phyloP scores from a whole-genome alignment of 35 echinoderm and acorn worm species.

The Chiridota heheva region DNA sequence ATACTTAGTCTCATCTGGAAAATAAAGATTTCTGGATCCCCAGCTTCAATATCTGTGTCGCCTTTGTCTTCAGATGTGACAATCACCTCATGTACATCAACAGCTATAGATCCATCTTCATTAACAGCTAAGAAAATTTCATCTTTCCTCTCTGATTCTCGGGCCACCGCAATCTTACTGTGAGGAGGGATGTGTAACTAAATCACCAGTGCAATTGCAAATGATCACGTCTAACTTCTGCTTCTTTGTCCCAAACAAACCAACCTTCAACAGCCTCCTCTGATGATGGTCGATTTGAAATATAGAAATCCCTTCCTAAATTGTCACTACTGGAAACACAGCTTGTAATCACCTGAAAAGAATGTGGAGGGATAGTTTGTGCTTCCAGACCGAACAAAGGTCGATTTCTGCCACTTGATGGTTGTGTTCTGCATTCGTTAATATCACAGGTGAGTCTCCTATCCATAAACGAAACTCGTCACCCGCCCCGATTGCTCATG shows the following conservation, averaged over 20 bases:
- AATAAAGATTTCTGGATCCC: neutral
- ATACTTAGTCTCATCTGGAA: constrained; percentile 2
- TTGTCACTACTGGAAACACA: neutral
- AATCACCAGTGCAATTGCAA: neutral
- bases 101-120: neutral
- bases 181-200: constrained; percentile 10
- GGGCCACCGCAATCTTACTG: neutral
- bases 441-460: neutral
- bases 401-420: too few species aligned
- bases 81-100: neutral
- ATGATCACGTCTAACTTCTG: neutral
- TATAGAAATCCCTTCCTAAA: neutral
- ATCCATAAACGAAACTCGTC: neutral
- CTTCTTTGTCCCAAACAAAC: neutral
- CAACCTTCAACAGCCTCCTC: neutral
- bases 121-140: neutral
- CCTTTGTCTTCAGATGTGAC: too few species aligned
- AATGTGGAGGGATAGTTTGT: neutral
- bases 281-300: neutral
- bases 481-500: neutral
- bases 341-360: neutral
- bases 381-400: too few species aligned
- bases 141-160: neutral
- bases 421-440: neutral
- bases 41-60: neutral